Conservation (phyloP, 1,140 invertebrate genomes). For the Papilio machaon region DNA sequence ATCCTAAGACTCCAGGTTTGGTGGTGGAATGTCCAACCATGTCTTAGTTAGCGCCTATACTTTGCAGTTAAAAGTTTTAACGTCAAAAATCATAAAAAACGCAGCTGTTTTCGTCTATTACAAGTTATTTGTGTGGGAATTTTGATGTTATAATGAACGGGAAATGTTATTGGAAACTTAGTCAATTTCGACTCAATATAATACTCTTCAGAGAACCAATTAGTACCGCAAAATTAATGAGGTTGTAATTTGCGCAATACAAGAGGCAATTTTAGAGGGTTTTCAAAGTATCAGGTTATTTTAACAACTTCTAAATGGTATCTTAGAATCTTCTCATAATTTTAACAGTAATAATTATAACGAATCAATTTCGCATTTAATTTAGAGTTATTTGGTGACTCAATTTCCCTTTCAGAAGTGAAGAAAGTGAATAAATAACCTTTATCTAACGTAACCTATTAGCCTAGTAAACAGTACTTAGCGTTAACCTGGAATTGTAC, state of each 20-base stretch:
- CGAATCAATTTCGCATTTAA: not conserved
- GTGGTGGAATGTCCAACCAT: not conserved
- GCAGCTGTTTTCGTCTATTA: not conserved
- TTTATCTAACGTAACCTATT: not conserved
- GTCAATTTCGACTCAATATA: not conserved
- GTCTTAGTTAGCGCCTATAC: not conserved
- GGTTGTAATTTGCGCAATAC: not conserved
- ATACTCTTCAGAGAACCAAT: not conserved
- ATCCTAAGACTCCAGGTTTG: constrained; percentile 16
- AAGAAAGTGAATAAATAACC: no score
- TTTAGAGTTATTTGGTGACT: no score
- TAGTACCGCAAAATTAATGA: not conserved
- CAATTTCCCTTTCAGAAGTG: no score
- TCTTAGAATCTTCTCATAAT: not conserved
- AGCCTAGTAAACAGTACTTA: no score
- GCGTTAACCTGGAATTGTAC: no score
- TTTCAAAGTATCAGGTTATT: not conserved
- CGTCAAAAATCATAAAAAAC: not conserved
- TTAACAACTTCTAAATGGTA: not conserved
- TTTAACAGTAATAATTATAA: not conserved
- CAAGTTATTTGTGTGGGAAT: not conserved
- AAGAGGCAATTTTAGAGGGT: not conserved
- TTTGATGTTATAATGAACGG: not conserved
- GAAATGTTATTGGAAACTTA: not conserved
- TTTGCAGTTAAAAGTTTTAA: not conserved